A percentile compares a stretch with the other conserved stretches of the same genome.
These are phyloP conservation scores for Hartigia nigra DNA, from an alignment of 2,888 invertebrate genomes.

Conservation along the genomic window DNA sequence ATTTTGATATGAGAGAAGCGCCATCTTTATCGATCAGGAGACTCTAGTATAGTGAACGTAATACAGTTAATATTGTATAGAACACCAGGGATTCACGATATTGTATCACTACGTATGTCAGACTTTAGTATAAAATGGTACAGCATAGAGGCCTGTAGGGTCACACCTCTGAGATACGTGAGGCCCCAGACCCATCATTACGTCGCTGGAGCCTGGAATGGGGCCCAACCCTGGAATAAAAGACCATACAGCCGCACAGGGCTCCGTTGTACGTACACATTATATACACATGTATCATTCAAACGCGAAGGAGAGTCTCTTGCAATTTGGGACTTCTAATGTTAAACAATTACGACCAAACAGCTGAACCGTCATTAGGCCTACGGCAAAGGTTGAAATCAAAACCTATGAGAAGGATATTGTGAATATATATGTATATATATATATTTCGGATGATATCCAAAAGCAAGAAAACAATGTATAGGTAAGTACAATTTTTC, in stretches of 20 bases:
- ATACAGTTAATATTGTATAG: neutral
- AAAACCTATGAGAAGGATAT: neutral
- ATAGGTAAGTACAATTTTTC: neutral
- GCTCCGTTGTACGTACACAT: neutral
- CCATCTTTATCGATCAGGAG: neutral
- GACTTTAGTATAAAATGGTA: slow-evolving; percentile 25
- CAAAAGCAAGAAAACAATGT: neutral
- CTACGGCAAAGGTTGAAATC: neutral
- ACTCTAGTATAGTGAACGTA: neutral
- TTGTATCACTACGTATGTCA: slow-evolving; percentile 1
- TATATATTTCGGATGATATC: neutral
- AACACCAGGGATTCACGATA: neutral
- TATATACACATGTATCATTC: slow-evolving; percentile 2
- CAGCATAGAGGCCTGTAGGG: slow-evolving; percentile 34
- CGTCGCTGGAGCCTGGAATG: slow-evolving; percentile 21
- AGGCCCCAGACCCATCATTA: slow-evolving; percentile 42
- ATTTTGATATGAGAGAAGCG: neutral
- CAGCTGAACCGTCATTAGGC: neutral
- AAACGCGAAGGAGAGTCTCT: neutral
- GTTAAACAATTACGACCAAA: neutral
- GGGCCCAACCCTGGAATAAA: slow-evolving; percentile 13
- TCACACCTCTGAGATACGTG: slow-evolving; percentile 41
- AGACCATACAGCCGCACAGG: neutral
- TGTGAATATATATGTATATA: neutral
- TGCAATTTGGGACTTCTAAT: slow-evolving; percentile 7